Evolutionary conservation across 2,797 vertebrate species (phyloP), one percentile per base, ranked within the genome.

Genomic region (Sebastes cheni): DNA sequence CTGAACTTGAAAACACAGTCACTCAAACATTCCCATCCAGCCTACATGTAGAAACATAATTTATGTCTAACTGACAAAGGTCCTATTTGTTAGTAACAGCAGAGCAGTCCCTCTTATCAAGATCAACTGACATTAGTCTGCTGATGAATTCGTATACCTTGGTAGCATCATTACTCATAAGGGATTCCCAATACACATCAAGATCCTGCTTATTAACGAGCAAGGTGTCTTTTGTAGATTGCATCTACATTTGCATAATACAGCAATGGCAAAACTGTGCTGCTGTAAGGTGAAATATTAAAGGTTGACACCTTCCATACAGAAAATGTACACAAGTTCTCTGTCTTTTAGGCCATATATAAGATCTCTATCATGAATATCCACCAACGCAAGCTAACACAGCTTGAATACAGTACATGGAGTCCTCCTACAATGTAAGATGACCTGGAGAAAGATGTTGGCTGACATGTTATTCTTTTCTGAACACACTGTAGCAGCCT

Each of bases 121-220:
- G 67, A 79, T 80, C 69, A 73, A 60, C 52, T 81, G 11, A 81
- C 77, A 82, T 61, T 7, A 66, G 59, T 30, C 60, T 42, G 70
- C n/a, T 84, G 75, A 83, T 79, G 79, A 85, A 84, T 85, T 79
- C 25, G 39, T 60, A 59, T 7, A 27, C 50, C 50, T 42, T 71
- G 65, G 71, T 55, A 73, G 69, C 80, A 68, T 78, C 59, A 66
- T 88, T 60, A 10, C 55, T 32, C 72, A 79, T 67, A 81, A 80
- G 72, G 46, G 79, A 79, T 77, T 54, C 62, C 42, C 67, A 64
- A 82, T 54, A 71, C 58, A 62, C 67, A 78, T 67, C 72, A 76
- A 71, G 58, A n/a, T 32, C 4, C 62, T 66, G 52, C 50, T 72
- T 72, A 77, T 59, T 79, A 75, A 71, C 61, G 50, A 80, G 32